Evolutionary conservation across 2,113 vertebrate genomes (phyloP), one percentile per base, ranked within the genome.

Genomic region (Pedionomus torquatus): DNA sequence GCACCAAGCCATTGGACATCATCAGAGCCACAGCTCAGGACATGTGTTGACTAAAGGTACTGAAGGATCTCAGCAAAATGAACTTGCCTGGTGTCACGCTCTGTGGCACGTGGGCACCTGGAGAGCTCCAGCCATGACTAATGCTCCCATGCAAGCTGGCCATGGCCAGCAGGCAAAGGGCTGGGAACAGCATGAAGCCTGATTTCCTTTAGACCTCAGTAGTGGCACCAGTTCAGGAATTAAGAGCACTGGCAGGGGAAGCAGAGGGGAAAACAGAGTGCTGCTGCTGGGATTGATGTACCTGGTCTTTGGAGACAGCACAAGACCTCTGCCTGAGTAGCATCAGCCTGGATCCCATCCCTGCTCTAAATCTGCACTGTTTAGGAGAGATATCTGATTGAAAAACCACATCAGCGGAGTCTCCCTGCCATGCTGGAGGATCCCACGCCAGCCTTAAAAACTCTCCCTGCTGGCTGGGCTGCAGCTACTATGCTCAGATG

Each of bases 111-210:
- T 24, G 87, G 72, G 52, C 79, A 70, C n/a, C 68, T n/a, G 68
- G 43, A 90, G 48, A 93, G 79, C 76, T n/a, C 60, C 71, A 52
- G 54, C 44, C 37, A 1, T 16, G 31, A 14, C 46, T 28, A 15
- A 43, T 0, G 5, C 24, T 83, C 43, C 83, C 3, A 1, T 46
- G 69, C n/a, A 3, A 18, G 51, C 64, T 1, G 9, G 64, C 49
- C 7, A 2, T 33, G 66, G 66, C n/a, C 78, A 48, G 71, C 5
- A 1, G 51, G 54, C 61, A 2, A 1, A 61, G 51, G 24, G 41
- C 75, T 79, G 78, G 68, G 31, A 74, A 46, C 0, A 1, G 23
- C 2, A 0, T 0, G 0, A 52, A 90, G 44, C 44, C 19, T 0
- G 0, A 21, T 33, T 58, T 92, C 68, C 84, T 83, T 76, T 86